Evolutionary conservation across 2,888 invertebrate genomes (phyloP).

Genomic region (Cerastis rubricosa): DNA sequence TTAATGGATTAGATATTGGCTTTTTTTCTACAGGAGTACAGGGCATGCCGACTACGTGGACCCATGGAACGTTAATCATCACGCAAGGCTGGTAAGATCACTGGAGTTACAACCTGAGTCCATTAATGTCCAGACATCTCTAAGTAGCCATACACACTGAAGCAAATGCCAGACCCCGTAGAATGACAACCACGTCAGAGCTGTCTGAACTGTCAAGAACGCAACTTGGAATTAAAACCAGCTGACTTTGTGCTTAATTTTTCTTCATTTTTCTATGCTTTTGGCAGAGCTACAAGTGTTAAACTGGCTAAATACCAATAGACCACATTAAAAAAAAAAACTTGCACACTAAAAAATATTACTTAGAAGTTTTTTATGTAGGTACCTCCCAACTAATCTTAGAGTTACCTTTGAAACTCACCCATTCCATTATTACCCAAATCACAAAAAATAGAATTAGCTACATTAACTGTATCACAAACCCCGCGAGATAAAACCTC

Average conservation of each 20-base stretch:
- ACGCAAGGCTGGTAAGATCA: not conserved
- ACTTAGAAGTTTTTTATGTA: not conserved
- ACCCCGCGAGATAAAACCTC: conserved; percentile 44
- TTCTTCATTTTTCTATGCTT: not conserved
- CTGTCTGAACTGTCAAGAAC: not conserved
- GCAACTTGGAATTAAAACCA: not conserved
- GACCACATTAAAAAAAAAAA: not conserved
- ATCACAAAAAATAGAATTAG: conserved; percentile 49
- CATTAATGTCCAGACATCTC: not conserved
- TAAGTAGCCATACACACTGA: not conserved
- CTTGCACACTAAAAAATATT: not conserved
- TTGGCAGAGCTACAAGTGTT: conserved; percentile 6
- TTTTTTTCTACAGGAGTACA: not conserved
- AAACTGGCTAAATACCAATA: too few species aligned
- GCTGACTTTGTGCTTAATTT: not conserved
- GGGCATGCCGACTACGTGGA: not conserved
- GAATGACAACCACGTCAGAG: not conserved
- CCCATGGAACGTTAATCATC: rapidly evolving
- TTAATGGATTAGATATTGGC: conserved; percentile 55
- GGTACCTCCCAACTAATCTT: conserved; percentile 1
- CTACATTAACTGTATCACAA: conserved; percentile 37
- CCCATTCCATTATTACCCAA: conserved; percentile 23
- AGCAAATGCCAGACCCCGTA: not conserved
- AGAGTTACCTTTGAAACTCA: conserved; percentile 24
- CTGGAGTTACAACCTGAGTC: not conserved